phyloP scores from a whole-genome alignment of 2,888 invertebrate species.

The Hanleya hanleyi region DNA sequence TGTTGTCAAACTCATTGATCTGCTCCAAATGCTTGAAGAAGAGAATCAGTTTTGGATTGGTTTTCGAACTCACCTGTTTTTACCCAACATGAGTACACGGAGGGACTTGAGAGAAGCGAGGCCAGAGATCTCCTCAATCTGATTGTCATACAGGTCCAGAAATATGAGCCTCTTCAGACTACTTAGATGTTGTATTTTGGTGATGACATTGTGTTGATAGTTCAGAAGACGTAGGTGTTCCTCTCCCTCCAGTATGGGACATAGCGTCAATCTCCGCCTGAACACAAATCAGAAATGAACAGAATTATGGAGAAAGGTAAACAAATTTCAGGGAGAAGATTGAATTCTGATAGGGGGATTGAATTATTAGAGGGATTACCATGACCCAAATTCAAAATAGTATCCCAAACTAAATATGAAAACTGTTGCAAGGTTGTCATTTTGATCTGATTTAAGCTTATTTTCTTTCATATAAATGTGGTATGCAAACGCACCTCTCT shows the following conservation, averaged over 20 bases:
- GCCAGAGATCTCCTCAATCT: constrained; percentile 88
- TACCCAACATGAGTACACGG: constrained; percentile 90
- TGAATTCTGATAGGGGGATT: no score
- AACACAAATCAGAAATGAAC: not conserved
- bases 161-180: constrained; percentile 88
- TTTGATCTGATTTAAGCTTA: no score
- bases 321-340: not conserved
- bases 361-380: no score
- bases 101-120: constrained; percentile 85
- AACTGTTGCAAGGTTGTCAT: no score
- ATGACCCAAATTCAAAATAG: no score
- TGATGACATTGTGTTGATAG: constrained; percentile 92
- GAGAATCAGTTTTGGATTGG: no score
- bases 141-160: constrained; percentile 95
- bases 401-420: no score
- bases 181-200: constrained; percentile 79
- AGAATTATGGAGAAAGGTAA: not conserved
- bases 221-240: constrained; percentile 87
- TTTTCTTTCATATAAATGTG: no score
- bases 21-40: no score
- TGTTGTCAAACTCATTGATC: no score
- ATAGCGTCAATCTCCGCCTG: constrained; percentile 82
- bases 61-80: constrained; percentile 84
- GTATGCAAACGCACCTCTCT: no score
- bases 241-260: constrained; percentile 88